These are phyloP conservation scores for Scortum barcoo DNA, from an alignment of 2,113 vertebrate species.

Conservation along the genomic window DNA sequence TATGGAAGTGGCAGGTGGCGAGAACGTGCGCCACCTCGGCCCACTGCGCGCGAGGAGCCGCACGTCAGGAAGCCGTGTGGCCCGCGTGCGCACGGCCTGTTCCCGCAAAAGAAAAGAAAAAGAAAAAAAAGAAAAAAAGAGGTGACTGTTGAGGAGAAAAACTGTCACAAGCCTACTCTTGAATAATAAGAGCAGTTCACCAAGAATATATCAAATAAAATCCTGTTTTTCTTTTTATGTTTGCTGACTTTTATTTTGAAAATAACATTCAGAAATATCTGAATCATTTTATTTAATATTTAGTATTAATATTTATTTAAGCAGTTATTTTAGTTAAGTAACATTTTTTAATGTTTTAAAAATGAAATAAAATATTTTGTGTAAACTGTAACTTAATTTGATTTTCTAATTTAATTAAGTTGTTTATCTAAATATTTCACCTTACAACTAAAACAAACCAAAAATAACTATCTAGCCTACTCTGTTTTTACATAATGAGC, in stretches of 20 bases:
- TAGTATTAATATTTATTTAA: neutral
- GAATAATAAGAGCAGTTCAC: neutral
- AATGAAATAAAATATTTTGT: neutral
- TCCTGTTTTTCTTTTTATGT: neutral
- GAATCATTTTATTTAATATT: neutral
- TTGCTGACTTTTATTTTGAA: neutral
- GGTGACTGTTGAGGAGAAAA: neutral
- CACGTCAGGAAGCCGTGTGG: conserved; percentile 7
- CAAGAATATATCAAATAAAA: neutral
- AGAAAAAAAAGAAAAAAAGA: too few species aligned
- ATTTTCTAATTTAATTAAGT: neutral
- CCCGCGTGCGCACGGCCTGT: conserved; percentile 19
- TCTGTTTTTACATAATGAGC: neutral
- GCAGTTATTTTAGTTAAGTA: neutral
- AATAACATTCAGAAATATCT: neutral
- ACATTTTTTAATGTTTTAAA: too few species aligned
- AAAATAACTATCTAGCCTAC: neutral
- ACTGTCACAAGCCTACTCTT: too few species aligned
- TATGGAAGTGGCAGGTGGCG: conserved; percentile 82
- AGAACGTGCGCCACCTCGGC: conserved; percentile 52
- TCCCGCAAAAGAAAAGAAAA: conserved; percentile 34
- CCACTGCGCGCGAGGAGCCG: conserved; percentile 65
- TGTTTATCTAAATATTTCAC: neutral
- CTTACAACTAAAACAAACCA: too few species aligned
- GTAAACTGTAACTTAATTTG: neutral